Conservation (phyloP, 2,888 invertebrate species). For the Neelides folsomi region DNA sequence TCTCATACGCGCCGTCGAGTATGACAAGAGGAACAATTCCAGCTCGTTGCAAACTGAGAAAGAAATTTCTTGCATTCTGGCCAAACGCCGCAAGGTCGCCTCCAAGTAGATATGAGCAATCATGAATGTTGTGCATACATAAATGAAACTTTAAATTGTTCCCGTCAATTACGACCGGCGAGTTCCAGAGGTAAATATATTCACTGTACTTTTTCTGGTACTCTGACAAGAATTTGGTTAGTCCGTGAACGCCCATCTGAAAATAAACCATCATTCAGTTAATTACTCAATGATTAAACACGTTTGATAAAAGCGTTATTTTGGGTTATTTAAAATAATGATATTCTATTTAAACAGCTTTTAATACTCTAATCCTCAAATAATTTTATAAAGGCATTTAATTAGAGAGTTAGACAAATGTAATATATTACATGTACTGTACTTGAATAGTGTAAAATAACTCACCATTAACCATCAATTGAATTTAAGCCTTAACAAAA, state of each 20-base stretch:
- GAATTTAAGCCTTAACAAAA: too few species aligned
- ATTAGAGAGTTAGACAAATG: too few species aligned
- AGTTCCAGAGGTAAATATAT: constrained; percentile 51
- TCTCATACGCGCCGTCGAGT: constrained; percentile 66
- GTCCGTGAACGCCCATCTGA: constrained; percentile 74
- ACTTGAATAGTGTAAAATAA: too few species aligned
- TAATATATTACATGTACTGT: too few species aligned
- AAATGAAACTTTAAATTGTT: constrained; percentile 59
- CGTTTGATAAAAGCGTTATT: too few species aligned
- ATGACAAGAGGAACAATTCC: constrained; percentile 58
- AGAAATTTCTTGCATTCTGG: constrained; percentile 51
- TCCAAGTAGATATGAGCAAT: constrained; percentile 47
- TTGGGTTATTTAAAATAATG: too few species aligned
- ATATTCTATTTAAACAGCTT: too few species aligned
- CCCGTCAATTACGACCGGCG: constrained; percentile 64
- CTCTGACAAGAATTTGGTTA: constrained; percentile 63
- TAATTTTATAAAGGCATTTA: too few species aligned
- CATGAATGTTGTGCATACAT: constrained; percentile 35
- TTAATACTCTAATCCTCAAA: too few species aligned
- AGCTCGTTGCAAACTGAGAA: constrained; percentile 54
- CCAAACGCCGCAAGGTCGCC: constrained; percentile 72
- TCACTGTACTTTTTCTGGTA: constrained; percentile 53
- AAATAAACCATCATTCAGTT: too few species aligned
- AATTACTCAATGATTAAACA: too few species aligned
- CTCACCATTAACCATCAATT: too few species aligned